A percentile compares a stretch with the other conserved stretches of the same genome.
These are phyloP conservation scores for Mechanitis mazaeus DNA, from an alignment of 2,888 invertebrate genomes.

Conservation along the genomic window DNA sequence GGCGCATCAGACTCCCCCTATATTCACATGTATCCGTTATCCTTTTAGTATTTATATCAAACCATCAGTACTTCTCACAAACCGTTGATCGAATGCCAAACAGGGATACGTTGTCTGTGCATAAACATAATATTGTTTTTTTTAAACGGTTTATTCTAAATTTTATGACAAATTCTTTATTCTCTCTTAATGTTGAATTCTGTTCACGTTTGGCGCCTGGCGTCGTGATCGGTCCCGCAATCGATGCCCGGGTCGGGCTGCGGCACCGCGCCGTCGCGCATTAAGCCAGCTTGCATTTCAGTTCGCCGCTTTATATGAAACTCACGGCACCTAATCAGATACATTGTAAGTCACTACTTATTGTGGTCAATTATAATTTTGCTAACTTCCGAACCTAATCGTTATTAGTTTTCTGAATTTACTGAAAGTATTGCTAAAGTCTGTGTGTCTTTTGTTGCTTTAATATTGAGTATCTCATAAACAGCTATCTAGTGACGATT, in stretches of 20 bases:
- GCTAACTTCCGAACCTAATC: too few relatives aligned
- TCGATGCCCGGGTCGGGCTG: constrained; percentile 16
- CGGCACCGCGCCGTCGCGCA: constrained; percentile 14
- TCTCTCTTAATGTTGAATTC: constrained; percentile 9
- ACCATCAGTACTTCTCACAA: not conserved
- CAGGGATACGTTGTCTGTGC: not conserved
- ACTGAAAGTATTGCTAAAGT: too few relatives aligned
- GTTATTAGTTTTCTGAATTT: too few relatives aligned
- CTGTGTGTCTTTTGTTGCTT: too few relatives aligned
- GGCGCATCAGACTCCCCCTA: constrained; percentile 24
- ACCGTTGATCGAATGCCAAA: not conserved
- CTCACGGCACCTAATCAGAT: not conserved
- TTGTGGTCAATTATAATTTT: too few relatives aligned
- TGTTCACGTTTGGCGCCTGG: constrained; percentile 10
- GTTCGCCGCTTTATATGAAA: not conserved
- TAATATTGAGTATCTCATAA: too few relatives aligned
- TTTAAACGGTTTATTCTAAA: constrained; percentile 10
- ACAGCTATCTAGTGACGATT: too few relatives aligned
- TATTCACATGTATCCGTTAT: not conserved
- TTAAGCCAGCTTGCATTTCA: constrained; percentile 7
- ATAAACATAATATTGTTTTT: not conserved
- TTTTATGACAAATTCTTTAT: constrained; percentile 16
- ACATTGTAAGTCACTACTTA: too few relatives aligned
- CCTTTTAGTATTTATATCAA: not conserved
- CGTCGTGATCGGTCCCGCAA: constrained; percentile 11